A percentile compares a stretch with the other conserved stretches of the same genome.
Conservation (phyloP, 1,140 invertebrate species). For the Caerostris darwini region DNA sequence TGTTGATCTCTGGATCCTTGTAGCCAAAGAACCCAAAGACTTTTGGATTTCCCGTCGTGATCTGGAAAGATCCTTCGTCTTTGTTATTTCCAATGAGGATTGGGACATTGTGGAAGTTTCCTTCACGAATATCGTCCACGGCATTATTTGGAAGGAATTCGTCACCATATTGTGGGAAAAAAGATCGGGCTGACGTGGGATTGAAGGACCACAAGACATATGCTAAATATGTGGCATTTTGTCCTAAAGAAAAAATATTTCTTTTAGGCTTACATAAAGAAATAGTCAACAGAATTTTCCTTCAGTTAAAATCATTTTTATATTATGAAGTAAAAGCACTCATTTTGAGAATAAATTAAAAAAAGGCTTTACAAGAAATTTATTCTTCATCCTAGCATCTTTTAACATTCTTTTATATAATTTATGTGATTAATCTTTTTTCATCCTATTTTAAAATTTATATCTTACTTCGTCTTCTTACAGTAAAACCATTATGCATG, state of each 20-base stretch:
- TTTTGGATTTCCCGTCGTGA: background rate
- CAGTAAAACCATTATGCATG: too few species aligned
- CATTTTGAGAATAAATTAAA: too few species aligned
- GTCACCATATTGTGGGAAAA: background rate
- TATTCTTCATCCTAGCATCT: too few species aligned
- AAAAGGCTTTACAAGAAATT: too few species aligned
- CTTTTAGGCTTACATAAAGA: too few species aligned
- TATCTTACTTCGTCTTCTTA: too few species aligned
- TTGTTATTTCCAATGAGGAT: constrained; percentile 9
- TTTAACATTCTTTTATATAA: too few species aligned
- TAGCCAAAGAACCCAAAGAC: constrained; percentile 35
- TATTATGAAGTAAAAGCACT: too few species aligned
- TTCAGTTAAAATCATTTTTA: too few species aligned
- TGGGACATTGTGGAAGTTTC: background rate
- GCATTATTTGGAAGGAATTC: background rate
- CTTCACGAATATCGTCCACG: background rate
- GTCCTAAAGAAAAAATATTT: background rate
- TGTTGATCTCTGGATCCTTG: constrained; percentile 37
- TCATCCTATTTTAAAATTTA: too few species aligned
- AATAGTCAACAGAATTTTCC: too few species aligned
- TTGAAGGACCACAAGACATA: background rate
- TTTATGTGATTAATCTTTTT: too few species aligned
- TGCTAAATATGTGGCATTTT: background rate
- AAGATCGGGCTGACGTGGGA: background rate
- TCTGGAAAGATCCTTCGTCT: constrained; percentile 15